A percentile compares a stretch with the other conserved stretches of the same genome.
Conservation (phyloP, 2,797 vertebrate genomes). For the Anas bernieri region DNA sequence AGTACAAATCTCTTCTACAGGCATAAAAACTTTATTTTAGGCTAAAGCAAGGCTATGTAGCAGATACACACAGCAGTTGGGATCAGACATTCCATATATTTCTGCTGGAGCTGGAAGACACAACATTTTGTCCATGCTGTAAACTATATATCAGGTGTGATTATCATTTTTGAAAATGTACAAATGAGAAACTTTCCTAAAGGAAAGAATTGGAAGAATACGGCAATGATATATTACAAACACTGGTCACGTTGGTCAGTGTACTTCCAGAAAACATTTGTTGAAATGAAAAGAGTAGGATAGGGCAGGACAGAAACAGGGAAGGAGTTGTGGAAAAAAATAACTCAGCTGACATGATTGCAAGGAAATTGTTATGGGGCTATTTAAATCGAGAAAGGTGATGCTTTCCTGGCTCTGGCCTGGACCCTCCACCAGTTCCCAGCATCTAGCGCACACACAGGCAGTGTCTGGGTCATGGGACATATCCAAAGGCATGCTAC, state of each 20-base stretch:
- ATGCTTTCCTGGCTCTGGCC: neutral
- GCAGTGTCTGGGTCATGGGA: neutral
- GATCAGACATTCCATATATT: neutral
- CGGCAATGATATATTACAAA: neutral
- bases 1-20: neutral
- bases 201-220: neutral
- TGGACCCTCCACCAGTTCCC: neutral
- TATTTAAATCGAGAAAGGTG: neutral
- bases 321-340: neutral
- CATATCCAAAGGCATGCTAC: neutral
- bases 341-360: neutral
- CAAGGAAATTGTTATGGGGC: fast-evolving
- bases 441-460: neutral
- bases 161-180: neutral
- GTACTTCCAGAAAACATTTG: neutral
- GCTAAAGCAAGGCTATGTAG: neutral
- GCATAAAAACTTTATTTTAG: neutral
- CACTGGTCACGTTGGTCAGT: neutral
- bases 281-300: neutral
- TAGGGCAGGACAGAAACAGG: neutral
- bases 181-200: neutral
- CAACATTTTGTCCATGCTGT: neutral
- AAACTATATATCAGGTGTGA: neutral
- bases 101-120: neutral
- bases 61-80: neutral